Conservation (phyloP, 2,797 vertebrate species). For the Melanogrammus aeglefinus region DNA sequence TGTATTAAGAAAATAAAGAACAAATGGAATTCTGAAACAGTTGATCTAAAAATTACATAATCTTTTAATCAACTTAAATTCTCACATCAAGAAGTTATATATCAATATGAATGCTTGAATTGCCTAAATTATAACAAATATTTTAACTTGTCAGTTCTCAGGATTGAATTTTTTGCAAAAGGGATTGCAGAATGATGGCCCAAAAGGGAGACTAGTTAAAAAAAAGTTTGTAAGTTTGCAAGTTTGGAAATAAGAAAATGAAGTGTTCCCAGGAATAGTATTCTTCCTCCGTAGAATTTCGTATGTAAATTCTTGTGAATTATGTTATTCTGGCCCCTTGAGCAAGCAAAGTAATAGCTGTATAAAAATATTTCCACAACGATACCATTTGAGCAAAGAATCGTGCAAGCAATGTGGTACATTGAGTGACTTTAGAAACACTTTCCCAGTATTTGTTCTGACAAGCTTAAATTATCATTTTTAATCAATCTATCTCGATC, state of each 20-base stretch:
- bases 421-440: not conserved
- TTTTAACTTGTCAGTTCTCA: not conserved
- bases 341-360: no score
- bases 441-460: not conserved
- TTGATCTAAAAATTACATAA: no score
- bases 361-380: no score
- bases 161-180: not conserved
- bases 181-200: not conserved
- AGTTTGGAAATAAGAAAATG: no score
- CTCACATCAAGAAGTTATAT: not conserved
- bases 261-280: no score
- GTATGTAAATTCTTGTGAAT: not conserved
- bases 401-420: not conserved
- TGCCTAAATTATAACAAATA: not conserved
- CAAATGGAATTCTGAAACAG: no score
- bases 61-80: not conserved
- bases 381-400: not conserved
- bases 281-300: not conserved
- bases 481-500: not conserved
- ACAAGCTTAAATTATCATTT: not conserved
- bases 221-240: not conserved
- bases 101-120: not conserved
- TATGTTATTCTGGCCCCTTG: no score
- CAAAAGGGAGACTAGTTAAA: not conserved
- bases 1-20: no score